Conservation (phyloP, 2,113 vertebrate genomes). For the Archilochus colubris region DNA sequence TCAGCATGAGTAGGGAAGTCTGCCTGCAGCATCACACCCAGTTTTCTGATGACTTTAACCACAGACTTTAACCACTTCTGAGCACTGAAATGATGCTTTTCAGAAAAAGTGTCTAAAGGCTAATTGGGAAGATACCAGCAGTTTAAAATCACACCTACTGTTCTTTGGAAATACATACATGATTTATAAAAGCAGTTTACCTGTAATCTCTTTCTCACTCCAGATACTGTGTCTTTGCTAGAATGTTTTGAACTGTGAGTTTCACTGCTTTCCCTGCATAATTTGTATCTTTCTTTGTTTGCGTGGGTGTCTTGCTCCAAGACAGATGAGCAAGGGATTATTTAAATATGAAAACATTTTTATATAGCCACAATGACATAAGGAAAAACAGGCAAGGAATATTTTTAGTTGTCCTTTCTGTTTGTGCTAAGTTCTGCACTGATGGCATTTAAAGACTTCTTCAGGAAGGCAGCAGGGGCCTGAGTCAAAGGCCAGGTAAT, state of each 20-base stretch:
- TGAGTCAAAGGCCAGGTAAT: background rate
- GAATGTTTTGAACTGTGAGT: background rate
- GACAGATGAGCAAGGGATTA: background rate
- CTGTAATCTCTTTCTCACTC: background rate
- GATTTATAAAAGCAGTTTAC: background rate
- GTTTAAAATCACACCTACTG: background rate
- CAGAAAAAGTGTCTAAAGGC: background rate
- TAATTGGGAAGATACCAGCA: background rate
- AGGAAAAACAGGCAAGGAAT: background rate
- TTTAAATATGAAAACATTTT: slow-evolving; percentile 31
- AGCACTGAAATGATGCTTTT: background rate
- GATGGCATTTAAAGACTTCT: background rate
- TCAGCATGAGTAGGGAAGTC: background rate
- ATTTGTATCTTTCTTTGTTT: slow-evolving; percentile 11
- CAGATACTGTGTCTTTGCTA: background rate
- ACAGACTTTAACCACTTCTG: background rate
- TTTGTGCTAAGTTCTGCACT: background rate
- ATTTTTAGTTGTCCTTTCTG: slow-evolving; percentile 10
- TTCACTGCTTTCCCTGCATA: background rate
- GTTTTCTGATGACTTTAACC: background rate
- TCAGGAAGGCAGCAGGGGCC: background rate
- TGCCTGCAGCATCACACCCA: background rate
- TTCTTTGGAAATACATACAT: background rate
- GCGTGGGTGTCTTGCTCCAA: slow-evolving; percentile 15
- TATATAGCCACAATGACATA: background rate